Evolutionary conservation across 1,140 invertebrate genomes (phyloP), one percentile per base, ranked within the genome.

Genomic region (Aphaenogaster ashmeadi): DNA sequence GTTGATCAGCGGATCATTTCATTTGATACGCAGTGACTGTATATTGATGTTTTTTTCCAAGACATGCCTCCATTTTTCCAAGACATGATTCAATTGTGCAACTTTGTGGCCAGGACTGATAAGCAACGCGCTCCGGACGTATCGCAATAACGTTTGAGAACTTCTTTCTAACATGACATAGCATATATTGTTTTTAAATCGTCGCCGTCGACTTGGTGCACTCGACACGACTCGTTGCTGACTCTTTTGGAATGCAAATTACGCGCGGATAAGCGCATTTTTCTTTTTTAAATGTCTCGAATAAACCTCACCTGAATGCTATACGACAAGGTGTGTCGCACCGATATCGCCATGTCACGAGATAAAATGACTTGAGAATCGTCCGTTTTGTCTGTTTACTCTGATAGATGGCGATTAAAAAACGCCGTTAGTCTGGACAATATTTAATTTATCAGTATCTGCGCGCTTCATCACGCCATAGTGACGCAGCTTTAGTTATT

Each of bases 161-260:
- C 3, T 58, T 74, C 33, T 58, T 62, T 85, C 13, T 6, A 38
- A 38, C 8, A 13, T 84, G 27, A 47, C 41, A 18, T 36, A 62
- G 27, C 8, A 1, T 7, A 58, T 8, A 62, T 50, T 64, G 1
- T 85, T 60, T 72, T 85, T 7, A 75, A 62, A 85, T 62, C 36
- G 0, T 38, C 27, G 11, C 38, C 13, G 8, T 58, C 79, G 38
- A 54, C 21, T 21, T 67, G 44, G 3, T 81, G 21, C 21, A 13
- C 47, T 41, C 44, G 21, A 11, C 13, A 38, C 47, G 6, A 41
- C 38, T 33, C 7, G 62, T 69, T 54, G 47, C 50, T 13, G 44
- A 27, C 7, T 66, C 0, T 44, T 81, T 71, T 38, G 3, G 7
- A 71, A 81, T 81, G 52, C 6, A 81, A 81, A 71, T 71, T 33